phyloP scores from a whole-genome alignment of 2,888 invertebrate genomes.

The Sinhomidia bicolor region DNA sequence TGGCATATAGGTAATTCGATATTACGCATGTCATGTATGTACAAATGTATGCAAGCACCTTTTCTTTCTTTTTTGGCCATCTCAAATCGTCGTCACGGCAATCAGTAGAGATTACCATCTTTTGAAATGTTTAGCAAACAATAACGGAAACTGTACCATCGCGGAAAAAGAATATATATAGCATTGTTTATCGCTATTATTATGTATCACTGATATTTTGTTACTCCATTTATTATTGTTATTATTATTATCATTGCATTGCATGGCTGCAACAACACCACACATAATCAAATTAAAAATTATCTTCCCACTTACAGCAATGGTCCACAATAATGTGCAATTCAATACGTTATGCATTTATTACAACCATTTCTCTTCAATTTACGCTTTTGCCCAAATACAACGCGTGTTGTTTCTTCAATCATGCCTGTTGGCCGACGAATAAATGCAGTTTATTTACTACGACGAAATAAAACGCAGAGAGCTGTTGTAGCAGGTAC shows the following conservation, averaged over 20 bases:
- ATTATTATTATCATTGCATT: too few relatives aligned
- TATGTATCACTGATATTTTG: not conserved
- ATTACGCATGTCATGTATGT: not conserved
- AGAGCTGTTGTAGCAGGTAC: not conserved
- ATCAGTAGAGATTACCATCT: conserved; percentile 43
- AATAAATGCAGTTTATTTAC: not conserved
- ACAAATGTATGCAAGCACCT: too few relatives aligned
- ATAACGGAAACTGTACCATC: not conserved
- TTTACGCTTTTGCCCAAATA: conserved; percentile 30
- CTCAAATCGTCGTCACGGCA: not conserved
- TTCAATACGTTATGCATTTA: not conserved
- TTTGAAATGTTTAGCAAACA: not conserved
- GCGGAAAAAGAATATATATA: not conserved
- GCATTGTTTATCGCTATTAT: not conserved
- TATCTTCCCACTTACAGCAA: conserved; percentile 18
- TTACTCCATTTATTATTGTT: too few relatives aligned
- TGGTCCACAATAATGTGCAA: not conserved
- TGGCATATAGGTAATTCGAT: not conserved
- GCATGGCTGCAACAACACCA: not conserved
- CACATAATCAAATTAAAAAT: conserved; percentile 23
- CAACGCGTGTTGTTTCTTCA: not conserved
- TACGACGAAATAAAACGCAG: not conserved
- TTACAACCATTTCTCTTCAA: not conserved
- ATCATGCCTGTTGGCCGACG: not conserved
- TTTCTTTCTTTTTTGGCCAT: conserved; percentile 6